A percentile compares a stretch with the other conserved stretches of the same genome.
phyloP scores from a whole-genome alignment of 2,113 vertebrate species.

The Oxyura jamaicensis region DNA sequence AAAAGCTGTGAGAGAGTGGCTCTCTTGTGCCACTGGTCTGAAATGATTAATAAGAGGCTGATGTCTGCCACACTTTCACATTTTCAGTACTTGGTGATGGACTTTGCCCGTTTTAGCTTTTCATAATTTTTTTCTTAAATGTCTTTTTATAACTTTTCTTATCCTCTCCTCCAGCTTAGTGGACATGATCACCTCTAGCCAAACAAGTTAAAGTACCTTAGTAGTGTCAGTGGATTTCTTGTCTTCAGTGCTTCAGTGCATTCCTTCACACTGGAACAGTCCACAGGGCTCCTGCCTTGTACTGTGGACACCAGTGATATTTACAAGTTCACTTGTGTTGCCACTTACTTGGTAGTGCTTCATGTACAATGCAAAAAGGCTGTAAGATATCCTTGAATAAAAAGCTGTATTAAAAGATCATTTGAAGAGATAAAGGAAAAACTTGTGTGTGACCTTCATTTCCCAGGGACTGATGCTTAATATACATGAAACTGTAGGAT shows the following conservation, averaged over 20 bases:
- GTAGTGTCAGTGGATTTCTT: background rate
- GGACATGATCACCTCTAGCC: background rate
- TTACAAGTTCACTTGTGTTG: rapidly evolving
- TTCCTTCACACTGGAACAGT: background rate
- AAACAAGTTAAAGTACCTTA: background rate
- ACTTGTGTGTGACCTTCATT: background rate
- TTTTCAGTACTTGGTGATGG: background rate
- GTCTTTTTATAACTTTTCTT: background rate
- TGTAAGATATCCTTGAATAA: background rate
- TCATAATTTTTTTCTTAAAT: background rate
- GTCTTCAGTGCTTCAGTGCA: background rate
- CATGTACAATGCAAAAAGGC: background rate
- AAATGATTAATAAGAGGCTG: background rate
- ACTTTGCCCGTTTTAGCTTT: background rate
- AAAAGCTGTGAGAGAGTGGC: background rate
- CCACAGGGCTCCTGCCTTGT: background rate
- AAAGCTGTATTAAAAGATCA: background rate
- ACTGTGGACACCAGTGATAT: background rate
- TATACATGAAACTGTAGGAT: background rate
- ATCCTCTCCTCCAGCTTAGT: background rate
- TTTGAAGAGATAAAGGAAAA: background rate
- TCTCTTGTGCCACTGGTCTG: background rate
- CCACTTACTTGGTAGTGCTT: background rate
- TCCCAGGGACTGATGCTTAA: background rate
- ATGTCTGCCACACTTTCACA: background rate